These are phyloP conservation scores for Sepioteuthis lessoniana DNA, from an alignment of 2,888 invertebrate genomes.

Conservation along the genomic window DNA sequence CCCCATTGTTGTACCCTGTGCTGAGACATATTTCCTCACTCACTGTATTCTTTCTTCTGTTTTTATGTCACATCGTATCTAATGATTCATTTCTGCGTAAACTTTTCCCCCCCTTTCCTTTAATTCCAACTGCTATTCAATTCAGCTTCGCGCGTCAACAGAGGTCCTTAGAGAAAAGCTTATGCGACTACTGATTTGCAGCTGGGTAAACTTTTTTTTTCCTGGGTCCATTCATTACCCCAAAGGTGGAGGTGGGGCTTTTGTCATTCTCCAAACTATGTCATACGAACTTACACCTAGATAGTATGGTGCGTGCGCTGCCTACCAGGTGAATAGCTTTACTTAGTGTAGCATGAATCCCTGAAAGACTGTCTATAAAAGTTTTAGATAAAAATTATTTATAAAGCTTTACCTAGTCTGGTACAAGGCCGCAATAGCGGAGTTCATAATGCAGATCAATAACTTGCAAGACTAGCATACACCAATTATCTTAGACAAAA, in stretches of 20 bases:
- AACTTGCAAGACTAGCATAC: too few species aligned
- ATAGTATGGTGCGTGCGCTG: neutral
- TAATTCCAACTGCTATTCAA: neutral
- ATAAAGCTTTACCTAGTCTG: neutral
- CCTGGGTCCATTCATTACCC: neutral
- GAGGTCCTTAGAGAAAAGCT: neutral
- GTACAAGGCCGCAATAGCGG: neutral
- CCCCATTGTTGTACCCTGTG: neutral
- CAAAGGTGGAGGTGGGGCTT: neutral
- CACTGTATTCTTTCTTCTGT: neutral
- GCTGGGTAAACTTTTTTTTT: neutral
- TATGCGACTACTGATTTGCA: neutral
- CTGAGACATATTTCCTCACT: neutral
- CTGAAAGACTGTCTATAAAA: neutral
- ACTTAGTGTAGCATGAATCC: neutral
- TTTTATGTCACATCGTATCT: neutral
- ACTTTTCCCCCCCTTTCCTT: neutral
- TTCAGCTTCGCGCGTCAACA: neutral
- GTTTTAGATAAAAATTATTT: neutral
- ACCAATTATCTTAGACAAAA: too few species aligned
- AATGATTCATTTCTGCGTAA: neutral
- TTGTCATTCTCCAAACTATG: neutral
- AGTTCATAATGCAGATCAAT: too few species aligned
- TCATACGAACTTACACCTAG: too few species aligned
- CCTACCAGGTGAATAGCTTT: neutral